A percentile compares a stretch with the other conserved stretches of the same genome.
Evolutionary conservation across 2,888 invertebrate species (phyloP).

Genomic region (Sesamia inferens): DNA sequence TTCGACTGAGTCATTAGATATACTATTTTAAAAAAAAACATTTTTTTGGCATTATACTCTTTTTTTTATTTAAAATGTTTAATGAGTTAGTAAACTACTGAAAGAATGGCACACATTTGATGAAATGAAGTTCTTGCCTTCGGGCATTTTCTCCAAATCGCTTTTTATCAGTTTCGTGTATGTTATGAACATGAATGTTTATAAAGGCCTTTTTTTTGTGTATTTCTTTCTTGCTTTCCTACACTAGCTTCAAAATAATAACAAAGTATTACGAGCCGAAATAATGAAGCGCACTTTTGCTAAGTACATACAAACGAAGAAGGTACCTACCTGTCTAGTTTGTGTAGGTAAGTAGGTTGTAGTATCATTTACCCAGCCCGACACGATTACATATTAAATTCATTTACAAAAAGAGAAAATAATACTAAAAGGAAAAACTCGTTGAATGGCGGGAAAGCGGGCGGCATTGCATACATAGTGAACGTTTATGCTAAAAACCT

Average conservation of each 20-base stretch:
- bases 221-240: background rate
- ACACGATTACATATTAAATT: constrained; percentile 63
- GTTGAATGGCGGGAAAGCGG: constrained; percentile 54
- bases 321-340: constrained; percentile 9
- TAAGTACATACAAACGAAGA: constrained; percentile 26
- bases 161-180: background rate
- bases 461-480: constrained; percentile 70
- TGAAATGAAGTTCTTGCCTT: too few species aligned
- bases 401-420: constrained; percentile 60
- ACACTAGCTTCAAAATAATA: constrained; percentile 18
- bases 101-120: too few species aligned
- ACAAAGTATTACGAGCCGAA: constrained; percentile 15
- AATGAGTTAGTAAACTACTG: too few species aligned
- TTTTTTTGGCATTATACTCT: too few species aligned
- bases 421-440: constrained; percentile 56
- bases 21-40: too few species aligned
- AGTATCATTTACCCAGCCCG: constrained; percentile 44
- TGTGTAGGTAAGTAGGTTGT: background rate
- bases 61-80: too few species aligned
- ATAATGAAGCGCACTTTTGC: constrained; percentile 25
- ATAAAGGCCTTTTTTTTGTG: background rate
- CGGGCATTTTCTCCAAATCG: background rate
- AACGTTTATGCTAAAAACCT: constrained; percentile 71
- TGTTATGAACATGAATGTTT: background rate
- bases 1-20: too few species aligned